A percentile compares a stretch with the other conserved stretches of the same genome.
Evolutionary conservation across 2,797 vertebrate species (phyloP).

Genomic region (Megalops cyprinoides): DNA sequence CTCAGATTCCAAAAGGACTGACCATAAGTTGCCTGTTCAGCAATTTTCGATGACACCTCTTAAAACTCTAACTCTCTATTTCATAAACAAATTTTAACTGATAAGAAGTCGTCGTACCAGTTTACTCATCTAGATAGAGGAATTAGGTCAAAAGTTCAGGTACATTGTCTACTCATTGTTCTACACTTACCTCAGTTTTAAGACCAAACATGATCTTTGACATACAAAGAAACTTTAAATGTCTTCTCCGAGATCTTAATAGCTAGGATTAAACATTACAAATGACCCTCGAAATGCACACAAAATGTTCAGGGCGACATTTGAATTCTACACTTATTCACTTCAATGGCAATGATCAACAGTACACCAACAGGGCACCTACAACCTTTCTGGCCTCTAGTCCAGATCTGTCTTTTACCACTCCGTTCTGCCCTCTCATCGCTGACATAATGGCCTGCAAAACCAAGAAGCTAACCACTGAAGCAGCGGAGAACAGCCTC

Average conservation of each 20-base stretch:
- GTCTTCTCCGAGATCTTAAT: not conserved
- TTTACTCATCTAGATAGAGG: not conserved
- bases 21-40: not conserved
- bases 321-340: not conserved
- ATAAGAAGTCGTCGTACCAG: not conserved
- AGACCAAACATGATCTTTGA: not conserved
- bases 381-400: not conserved
- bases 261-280: not conserved
- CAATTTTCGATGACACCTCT: not conserved
- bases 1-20: not conserved
- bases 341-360: not conserved
- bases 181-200: not conserved
- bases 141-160: not conserved
- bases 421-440: not conserved
- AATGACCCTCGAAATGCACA: not conserved
- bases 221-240: not conserved
- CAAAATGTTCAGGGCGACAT: not conserved
- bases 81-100: no score
- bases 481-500: no score
- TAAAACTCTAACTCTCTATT: not conserved
- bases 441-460: not conserved
- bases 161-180: not conserved
- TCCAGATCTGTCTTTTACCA: not conserved
- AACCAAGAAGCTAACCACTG: not conserved
- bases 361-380: not conserved